Evolutionary conservation across 2,888 invertebrate species (phyloP), one percentile per base, ranked within the genome.

Genomic region (Megaustenia siamemsis): DNA sequence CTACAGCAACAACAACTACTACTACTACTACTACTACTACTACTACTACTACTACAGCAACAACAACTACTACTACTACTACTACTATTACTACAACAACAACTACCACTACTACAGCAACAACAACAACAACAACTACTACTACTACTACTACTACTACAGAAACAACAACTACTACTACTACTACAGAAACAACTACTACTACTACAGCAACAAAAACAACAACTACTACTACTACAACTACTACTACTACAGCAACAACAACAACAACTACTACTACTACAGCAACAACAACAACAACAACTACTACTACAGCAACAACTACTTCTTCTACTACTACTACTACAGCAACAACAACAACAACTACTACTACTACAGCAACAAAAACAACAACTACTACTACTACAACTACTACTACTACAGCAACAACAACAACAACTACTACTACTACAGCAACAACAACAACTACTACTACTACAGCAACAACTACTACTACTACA

Each of bases 281-380:
- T 76, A 24, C 66, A 32, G 63, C 66, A 45, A 63, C 49, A n/a
- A 43, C 66, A 28, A 63, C 53, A 43, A 21, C 73, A 60, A 45
- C 53, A 63, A 49, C 73, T 43, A 66, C 76, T 77, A 28, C 60
- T 66, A 77, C 69, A 75, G 24, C 43, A 6, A 77, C 53, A 60
- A 35, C 60, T 32, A 68, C 69, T 38, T 24, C 43, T 10, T 28
- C 63, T 38, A 28, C 24, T 28, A 4, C n/a, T 5, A 63, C 32
- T 28, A 28, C 63, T 63, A 63, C 63, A 28, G 28, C 63, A 28
- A 63, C 63, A 28, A 63, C 63, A 28, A 63, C 63, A 28, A 63
- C 63, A 28, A 63, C 63, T 28, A 28, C 63, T 63, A 28, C 63
- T 28, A 28, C 28, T 28, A 63, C 63, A 28, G 28, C 63, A 28